Conservation (phyloP, 1,140 invertebrate species). For the Eumeta japonica region DNA sequence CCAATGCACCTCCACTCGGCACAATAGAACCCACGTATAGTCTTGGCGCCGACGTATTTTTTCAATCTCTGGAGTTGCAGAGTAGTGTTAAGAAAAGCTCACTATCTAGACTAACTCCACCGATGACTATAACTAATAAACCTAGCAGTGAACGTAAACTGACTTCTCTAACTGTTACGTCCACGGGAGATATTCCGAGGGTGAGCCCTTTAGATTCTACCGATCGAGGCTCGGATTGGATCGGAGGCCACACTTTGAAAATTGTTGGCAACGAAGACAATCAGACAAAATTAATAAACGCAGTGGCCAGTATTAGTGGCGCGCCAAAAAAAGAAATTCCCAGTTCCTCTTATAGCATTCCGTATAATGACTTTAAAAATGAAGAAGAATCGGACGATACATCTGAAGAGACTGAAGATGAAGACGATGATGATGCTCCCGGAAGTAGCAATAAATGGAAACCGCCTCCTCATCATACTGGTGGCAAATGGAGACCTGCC, state of each 20-base stretch:
- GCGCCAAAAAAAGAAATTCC: constrained; percentile 53
- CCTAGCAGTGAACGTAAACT: constrained; percentile 34
- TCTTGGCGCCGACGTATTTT: constrained; percentile 79
- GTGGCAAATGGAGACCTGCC: constrained; percentile 68
- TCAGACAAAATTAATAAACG: constrained; percentile 63
- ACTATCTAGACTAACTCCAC: constrained; percentile 35
- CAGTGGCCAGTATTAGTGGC: constrained; percentile 60
- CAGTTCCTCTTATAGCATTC: constrained; percentile 34
- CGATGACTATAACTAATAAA: constrained; percentile 42
- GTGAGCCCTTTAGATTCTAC: constrained; percentile 48
- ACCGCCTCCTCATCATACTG: constrained; percentile 67
- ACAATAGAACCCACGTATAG: constrained; percentile 50
- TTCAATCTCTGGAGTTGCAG: constrained; percentile 79
- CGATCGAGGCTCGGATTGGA: constrained; percentile 59
- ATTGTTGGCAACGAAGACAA: constrained; percentile 56
- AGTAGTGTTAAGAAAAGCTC: constrained; percentile 66
- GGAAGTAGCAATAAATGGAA: constrained; percentile 68
- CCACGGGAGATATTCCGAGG: constrained; percentile 31
- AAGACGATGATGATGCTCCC: constrained; percentile 61
- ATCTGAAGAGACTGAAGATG: constrained; percentile 57
- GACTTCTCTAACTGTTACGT: constrained; percentile 22
- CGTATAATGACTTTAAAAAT: constrained; percentile 54
- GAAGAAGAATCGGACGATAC: constrained; percentile 58
- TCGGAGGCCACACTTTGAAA: constrained; percentile 59
- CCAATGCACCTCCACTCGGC: constrained; percentile 29